A percentile compares a stretch with the other conserved stretches of the same genome.
Conservation (phyloP, 2,797 vertebrate species). For the Acestrorhynchus altus region DNA sequence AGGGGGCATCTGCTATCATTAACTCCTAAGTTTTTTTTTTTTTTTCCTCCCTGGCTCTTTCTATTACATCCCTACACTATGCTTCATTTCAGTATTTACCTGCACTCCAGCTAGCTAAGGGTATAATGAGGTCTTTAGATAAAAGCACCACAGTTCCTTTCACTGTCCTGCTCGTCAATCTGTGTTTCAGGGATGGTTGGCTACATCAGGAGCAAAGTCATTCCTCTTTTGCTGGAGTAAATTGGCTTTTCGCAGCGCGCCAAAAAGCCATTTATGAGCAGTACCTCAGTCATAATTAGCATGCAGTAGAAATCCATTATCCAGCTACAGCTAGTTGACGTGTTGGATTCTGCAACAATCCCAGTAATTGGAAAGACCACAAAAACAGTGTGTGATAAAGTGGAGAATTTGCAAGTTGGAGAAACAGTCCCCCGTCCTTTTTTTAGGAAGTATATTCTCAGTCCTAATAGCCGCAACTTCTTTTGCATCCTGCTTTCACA, state of each 20-base stretch:
- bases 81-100: background rate
- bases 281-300: constrained; percentile 46
- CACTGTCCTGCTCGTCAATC: constrained; percentile 22
- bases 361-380: constrained; percentile 35
- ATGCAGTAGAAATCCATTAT: constrained; percentile 29
- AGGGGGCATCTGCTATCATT: background rate
- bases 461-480: background rate
- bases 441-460: too few species aligned
- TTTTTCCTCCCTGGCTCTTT: background rate
- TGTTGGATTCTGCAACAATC: constrained; percentile 47
- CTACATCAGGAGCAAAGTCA: constrained; percentile 6
- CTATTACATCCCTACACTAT: background rate
- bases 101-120: background rate
- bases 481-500: background rate
- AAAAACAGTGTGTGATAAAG: background rate
- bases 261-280: constrained; percentile 47
- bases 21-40: background rate
- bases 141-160: background rate
- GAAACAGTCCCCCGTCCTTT: too few species aligned
- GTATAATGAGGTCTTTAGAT: constrained; percentile 5
- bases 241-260: constrained; percentile 31
- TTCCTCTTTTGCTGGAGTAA: constrained; percentile 19
- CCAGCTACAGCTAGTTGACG: constrained; percentile 42
- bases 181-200: constrained; percentile 28
- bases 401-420: background rate